Evolutionary conservation across 2,888 invertebrate species (phyloP), one percentile per base, ranked within the genome.

Genomic region (Callinectes sapidus): DNA sequence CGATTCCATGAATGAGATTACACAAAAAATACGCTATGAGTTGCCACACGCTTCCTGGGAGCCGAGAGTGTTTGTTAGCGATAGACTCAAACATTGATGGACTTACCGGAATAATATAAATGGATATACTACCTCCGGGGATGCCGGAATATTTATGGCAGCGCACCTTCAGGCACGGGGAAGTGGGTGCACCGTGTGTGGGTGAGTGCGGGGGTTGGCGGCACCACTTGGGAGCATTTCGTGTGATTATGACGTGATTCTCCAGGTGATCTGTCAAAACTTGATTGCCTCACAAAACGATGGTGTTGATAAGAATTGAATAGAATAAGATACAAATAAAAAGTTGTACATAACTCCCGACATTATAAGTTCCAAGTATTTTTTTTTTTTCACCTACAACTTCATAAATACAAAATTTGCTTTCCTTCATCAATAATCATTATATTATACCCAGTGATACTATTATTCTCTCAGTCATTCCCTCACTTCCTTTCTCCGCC

Each of bases 1-100:
- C 48, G 90, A 90, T 90, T 90, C 90, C 90, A 90, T 90, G 90
- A 90, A 90, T 90, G 90, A 90, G 90, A 81, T 85, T 85, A 85
- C 54, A 81, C 85, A 85, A 90, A 90, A 28, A 42, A 39, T 89
- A 35, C 14, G n/a, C 48, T 6, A 1, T 16, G 48, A 54, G 77
- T 54, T 85, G 77, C 77, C 54, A 90, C 81, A 90, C 48, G 14
- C n/a, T 54, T 87, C 42, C 54, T 28, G 42, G n/a, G 54, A n/a
- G 42, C n/a, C 48, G 13, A 8, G 54, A 23, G n/a, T 48, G 87
- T 54, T 54, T 48, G 87, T 54, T 18, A 48, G 28, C 48, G 54
- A 87, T 42, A 28, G n/a, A 42, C n/a, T 87, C 23, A 16, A 54
- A 14, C 28, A 87, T 35, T 48, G 87, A 42, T 71, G 71, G n/a